Evolutionary conservation across 2,888 invertebrate genomes (phyloP).

Genomic region (Torymus aiolomorphi): DNA sequence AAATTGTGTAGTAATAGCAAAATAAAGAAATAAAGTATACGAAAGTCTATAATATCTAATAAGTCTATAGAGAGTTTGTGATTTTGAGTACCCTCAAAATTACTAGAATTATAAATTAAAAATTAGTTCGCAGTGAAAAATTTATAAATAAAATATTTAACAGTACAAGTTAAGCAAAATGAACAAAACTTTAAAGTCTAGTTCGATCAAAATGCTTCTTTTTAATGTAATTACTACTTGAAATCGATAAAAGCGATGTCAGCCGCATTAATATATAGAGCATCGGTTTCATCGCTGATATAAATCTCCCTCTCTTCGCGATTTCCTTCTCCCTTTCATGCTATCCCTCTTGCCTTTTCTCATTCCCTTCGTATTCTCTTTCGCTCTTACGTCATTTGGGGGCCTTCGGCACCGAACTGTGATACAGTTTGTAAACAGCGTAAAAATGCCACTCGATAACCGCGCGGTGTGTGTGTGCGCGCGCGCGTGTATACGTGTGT

Average conservation of each 20-base stretch:
- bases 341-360: constrained; percentile 13
- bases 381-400: constrained; percentile 49
- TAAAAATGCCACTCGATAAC: constrained; percentile 70
- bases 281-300: constrained; percentile 5
- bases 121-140: too few relatives aligned
- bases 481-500: constrained; percentile 19
- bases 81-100: too few relatives aligned
- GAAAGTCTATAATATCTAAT: too few relatives aligned
- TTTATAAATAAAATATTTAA: too few relatives aligned
- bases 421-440: constrained; percentile 70
- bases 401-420: constrained; percentile 25
- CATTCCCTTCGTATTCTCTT: constrained; percentile 8
- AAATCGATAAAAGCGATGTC: neutral
- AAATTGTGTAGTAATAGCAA: too few relatives aligned
- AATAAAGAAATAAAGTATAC: too few relatives aligned
- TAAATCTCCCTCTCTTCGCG: constrained; percentile 7
- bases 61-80: too few relatives aligned
- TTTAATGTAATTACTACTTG: neutral
- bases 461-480: constrained; percentile 25
- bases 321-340: constrained; percentile 30
- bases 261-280: constrained; percentile 5
- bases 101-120: too few relatives aligned
- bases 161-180: too few relatives aligned
- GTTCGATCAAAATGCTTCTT: neutral
- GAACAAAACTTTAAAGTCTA: too few relatives aligned